Base-by-base conservation (phyloP, 2,888 invertebrate species). In the Ormyrus labotus region DNA sequence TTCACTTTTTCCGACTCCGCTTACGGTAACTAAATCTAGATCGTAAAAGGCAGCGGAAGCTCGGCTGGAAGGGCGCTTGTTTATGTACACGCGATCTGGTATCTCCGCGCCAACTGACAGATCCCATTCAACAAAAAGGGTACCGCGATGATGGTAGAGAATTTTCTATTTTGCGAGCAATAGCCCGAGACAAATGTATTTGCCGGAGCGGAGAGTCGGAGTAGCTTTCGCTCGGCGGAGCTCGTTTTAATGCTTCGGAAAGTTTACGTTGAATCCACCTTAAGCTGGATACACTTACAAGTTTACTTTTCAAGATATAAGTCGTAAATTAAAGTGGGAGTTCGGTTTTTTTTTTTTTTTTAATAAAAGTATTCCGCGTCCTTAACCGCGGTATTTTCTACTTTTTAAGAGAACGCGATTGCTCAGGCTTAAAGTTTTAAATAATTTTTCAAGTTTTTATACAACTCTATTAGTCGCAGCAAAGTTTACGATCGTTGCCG, bases 61-160 rank as follows among this genome's bases (percentile, higher is more conserved):
- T 47, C 45, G 19, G 55, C 47, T 2, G 8, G n/a, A 61, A 61
- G 34, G 8, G 10, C 13, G 60, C 34, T 7, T 13, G 11, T 65
- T 65, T 5, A 51, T 6, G 51, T 19, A 19, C 13, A 34, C 19
- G 5, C 9, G 51, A 10, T 3, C 51, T 53, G 51, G 51, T 67
- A 67, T 67, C 51, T 51, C 19, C 8, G 6, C 7, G 47, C 57
- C 60, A 19, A 47, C 50, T 60, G 70, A 71, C 34, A 48, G 50
- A 51, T 71, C 60, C 51, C 50, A 60, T 10, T 71, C 70, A 9
- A 71, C 34, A 60, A 71, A 71, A 51, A 3, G 48, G 7, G 13
- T 13, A 0, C 34, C 34, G 34, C 34, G 34, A 45, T 45, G 45
- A 68, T 9, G 45, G 9, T 6, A 6, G 10, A 11, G 0, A 9